A percentile compares a stretch with the other conserved stretches of the same genome.
phyloP scores from a whole-genome alignment of 2,888 invertebrate genomes.

The Drosophila borborema region DNA sequence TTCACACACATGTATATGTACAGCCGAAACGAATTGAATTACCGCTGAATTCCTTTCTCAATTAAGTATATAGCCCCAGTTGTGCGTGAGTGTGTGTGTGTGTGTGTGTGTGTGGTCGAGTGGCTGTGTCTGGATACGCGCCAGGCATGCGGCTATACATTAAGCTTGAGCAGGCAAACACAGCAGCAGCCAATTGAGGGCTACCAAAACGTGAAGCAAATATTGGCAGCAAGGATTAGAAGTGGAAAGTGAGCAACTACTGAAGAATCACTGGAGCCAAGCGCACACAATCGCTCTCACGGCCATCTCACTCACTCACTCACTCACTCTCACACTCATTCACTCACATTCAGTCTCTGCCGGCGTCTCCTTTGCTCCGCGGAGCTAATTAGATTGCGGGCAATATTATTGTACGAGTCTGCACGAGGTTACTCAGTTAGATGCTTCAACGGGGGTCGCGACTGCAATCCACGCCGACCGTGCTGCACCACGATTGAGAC shows the following conservation, averaged over 20 bases:
- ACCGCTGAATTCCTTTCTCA: conserved; percentile 68
- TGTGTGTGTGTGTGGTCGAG: conserved; percentile 7
- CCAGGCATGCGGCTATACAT: conserved; percentile 7
- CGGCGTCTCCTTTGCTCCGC: conserved; percentile 19
- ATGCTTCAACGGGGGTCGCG: not conserved
- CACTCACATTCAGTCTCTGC: not conserved
- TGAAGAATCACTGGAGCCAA: conserved; percentile 8
- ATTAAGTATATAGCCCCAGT: conserved; percentile 57
- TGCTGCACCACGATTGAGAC: conserved; percentile 33
- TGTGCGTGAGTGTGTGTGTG: conserved; percentile 1
- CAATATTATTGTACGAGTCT: conserved; percentile 68
- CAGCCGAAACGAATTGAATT: conserved; percentile 64
- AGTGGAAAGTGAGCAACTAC: conserved; percentile 5
- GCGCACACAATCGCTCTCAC: not conserved
- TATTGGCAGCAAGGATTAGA: conserved; percentile 46
- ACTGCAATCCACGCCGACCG: conserved; percentile 14
- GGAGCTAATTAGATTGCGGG: conserved; percentile 72
- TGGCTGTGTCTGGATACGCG: conserved; percentile 7
- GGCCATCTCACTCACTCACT: not conserved
- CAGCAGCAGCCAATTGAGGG: conserved; percentile 36
- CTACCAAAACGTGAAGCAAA: conserved; percentile 48
- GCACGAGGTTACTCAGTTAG: conserved; percentile 21
- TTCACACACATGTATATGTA: not conserved
- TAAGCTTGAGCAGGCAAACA: conserved; percentile 28
- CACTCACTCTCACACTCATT: not conserved